Percentiles rank a stretch among this genome's conserved stretches.
Conservation (phyloP, 2,888 invertebrate genomes). For the Polyploca ridens region DNA sequence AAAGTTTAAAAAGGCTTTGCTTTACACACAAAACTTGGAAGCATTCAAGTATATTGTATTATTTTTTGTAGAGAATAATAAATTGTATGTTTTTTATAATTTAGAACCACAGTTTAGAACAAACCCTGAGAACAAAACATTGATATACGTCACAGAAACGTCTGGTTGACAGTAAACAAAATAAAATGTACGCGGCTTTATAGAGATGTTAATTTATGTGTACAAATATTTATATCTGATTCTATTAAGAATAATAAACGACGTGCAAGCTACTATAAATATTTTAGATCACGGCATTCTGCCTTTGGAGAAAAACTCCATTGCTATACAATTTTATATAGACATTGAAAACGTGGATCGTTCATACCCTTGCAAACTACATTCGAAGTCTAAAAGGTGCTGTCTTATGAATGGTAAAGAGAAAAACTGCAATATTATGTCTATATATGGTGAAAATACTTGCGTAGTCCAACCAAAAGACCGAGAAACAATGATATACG, state of each 20-base stretch:
- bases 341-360: slow-evolving; percentile 59
- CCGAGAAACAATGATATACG: slow-evolving; percentile 50
- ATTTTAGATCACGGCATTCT: slow-evolving; percentile 64
- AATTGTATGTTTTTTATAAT: neutral
- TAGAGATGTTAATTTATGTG: slow-evolving; percentile 37
- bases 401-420: slow-evolving; percentile 49
- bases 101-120: too few relatives aligned
- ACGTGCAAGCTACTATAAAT: slow-evolving; percentile 40
- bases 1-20: too few relatives aligned
- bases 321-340: slow-evolving; percentile 65
- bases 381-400: slow-evolving; percentile 51
- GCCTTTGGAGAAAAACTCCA: slow-evolving; percentile 55
- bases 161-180: neutral
- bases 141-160: neutral
- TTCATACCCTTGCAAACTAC: slow-evolving; percentile 42
- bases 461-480: slow-evolving; percentile 49
- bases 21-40: too few relatives aligned
- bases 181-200: neutral
- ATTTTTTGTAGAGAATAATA: neutral
- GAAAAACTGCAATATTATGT: slow-evolving; percentile 50
- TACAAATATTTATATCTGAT: slow-evolving; percentile 30
- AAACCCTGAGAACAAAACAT: too few relatives aligned
- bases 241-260: slow-evolving; percentile 25
- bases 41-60: neutral
- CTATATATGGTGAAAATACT: slow-evolving; percentile 40